These are phyloP conservation scores for Heliothis virescens DNA, from an alignment of 1,140 invertebrate genomes.

Conservation along the genomic window DNA sequence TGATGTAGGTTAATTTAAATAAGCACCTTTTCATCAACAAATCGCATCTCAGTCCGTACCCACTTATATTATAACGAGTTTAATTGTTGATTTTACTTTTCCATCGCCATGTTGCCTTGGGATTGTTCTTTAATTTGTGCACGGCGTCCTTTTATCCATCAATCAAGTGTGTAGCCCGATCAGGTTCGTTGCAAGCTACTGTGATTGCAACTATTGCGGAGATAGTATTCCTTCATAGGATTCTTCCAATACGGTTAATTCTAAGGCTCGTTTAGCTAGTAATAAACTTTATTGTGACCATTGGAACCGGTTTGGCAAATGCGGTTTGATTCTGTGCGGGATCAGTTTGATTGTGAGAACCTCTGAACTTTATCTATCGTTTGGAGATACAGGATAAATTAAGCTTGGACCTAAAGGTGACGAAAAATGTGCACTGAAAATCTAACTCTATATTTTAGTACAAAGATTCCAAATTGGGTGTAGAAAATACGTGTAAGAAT, in stretches of 20 bases:
- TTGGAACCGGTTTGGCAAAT: conserved; percentile 31
- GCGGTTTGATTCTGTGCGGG: conserved; percentile 9
- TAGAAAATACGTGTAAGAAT: no score
- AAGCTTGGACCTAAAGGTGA: neutral
- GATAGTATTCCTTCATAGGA: conserved; percentile 38
- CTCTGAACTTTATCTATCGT: conserved; percentile 16
- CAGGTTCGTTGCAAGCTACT: conserved; percentile 52
- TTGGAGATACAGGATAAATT: neutral
- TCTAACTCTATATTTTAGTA: no score
- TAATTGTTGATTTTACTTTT: conserved; percentile 67
- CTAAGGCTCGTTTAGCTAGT: conserved; percentile 29
- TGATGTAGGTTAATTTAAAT: neutral
- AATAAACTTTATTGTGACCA: conserved; percentile 44
- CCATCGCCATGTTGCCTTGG: conserved; percentile 51
- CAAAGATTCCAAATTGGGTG: no score
- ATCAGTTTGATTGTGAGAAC: conserved; percentile 26
- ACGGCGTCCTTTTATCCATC: conserved; percentile 74
- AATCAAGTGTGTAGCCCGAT: conserved; percentile 73
- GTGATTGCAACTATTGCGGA: conserved; percentile 31
- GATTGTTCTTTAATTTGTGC: conserved; percentile 72
- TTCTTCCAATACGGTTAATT: conserved; percentile 43
- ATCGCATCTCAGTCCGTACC: conserved; percentile 2
- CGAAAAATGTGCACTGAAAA: no score
- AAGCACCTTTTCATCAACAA: neutral
- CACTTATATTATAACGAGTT: conserved; percentile 50